Conservation (phyloP, 1,140 invertebrate genomes). For the Choristoneura fumiferana region DNA sequence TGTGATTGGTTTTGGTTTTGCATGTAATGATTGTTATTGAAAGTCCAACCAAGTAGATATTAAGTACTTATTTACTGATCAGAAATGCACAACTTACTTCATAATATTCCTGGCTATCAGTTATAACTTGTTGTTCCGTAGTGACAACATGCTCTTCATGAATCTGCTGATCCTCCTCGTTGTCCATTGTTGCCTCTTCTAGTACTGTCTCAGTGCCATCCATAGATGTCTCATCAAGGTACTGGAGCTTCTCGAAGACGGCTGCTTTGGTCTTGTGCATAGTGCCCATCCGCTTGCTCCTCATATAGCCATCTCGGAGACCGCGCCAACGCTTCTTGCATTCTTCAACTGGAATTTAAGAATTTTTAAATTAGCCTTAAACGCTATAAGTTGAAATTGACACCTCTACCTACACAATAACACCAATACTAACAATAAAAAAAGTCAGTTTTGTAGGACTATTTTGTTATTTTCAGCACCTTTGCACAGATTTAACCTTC, state of each 20-base stretch:
- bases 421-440: no score
- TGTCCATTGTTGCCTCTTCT: constrained; percentile 26
- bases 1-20: no score
- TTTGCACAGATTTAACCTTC: not conserved
- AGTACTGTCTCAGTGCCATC: constrained; percentile 31
- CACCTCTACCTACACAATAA: no score
- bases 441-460: no score
- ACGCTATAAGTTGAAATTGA: no score
- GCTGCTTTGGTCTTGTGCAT: constrained; percentile 57
- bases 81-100: no score
- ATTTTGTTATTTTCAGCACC: no score
- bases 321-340: constrained; percentile 68
- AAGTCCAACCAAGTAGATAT: no score
- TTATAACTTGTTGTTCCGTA: constrained; percentile 61
- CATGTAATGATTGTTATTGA: no score
- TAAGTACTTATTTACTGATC: no score
- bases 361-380: no score
- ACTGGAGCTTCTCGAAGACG: constrained; percentile 61
- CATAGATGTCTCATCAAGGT: constrained; percentile 39
- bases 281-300: constrained; percentile 55
- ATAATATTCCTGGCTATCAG: constrained; percentile 69
- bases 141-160: constrained; percentile 28
- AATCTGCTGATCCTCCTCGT: constrained; percentile 21
- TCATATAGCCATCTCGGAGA: constrained; percentile 62
- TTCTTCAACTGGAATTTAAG: constrained; percentile 67